phyloP scores from a whole-genome alignment of 2,797 vertebrate species.

The Atherinosoma microstoma region DNA sequence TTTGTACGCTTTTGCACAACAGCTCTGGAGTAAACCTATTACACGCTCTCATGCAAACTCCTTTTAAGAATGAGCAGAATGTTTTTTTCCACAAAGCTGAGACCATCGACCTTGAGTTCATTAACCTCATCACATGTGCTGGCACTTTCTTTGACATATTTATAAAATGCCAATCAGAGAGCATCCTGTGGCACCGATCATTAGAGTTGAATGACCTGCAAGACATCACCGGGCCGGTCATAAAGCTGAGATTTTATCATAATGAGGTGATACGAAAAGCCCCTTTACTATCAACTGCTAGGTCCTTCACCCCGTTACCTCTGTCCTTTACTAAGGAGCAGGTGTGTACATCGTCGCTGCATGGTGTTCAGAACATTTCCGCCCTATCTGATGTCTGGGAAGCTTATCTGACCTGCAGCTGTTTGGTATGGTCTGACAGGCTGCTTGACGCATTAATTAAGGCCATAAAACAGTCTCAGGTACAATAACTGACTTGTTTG shows the following conservation, averaged over 20 bases:
- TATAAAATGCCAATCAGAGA: neutral
- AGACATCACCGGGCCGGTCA: neutral
- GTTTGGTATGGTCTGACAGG: neutral
- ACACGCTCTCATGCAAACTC: neutral
- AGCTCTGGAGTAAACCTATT: neutral
- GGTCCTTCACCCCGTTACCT: conserved; percentile 22
- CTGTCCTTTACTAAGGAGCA: neutral
- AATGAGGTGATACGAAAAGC: neutral
- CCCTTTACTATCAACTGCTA: conserved; percentile 1
- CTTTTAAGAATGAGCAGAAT: neutral
- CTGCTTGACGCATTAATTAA: neutral
- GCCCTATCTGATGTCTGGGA: conserved; percentile 21
- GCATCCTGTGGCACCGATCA: neutral
- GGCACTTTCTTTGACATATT: neutral
- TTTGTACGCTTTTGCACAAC: neutral
- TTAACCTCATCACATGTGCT: neutral
- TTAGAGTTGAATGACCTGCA: conserved; percentile 36
- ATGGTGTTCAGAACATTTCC: conserved; percentile 10
- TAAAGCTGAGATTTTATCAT: conserved; percentile 13
- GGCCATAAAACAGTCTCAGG: neutral
- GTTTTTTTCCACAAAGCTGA: neutral
- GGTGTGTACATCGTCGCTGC: neutral
- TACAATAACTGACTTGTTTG: neutral
- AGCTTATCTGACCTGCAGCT: conserved; percentile 20
- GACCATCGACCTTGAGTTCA: conserved; percentile 1